phyloP scores from a whole-genome alignment of 1,140 invertebrate species.

The Bombus balteatus region DNA sequence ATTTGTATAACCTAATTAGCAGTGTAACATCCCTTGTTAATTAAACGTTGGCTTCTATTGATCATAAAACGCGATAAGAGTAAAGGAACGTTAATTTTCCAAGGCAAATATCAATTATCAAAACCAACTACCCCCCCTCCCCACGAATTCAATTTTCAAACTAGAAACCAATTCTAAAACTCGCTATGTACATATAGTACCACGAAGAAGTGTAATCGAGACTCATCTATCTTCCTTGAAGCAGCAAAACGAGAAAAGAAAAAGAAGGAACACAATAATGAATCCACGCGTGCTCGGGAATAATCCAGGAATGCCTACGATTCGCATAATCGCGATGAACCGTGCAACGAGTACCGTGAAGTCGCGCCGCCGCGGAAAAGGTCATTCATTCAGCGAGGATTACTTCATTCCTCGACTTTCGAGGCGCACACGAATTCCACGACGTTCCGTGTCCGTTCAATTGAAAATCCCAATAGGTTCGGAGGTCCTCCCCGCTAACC shows the following conservation, averaged over 20 bases:
- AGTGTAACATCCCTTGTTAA: background rate
- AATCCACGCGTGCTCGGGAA: background rate
- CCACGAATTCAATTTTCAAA: background rate
- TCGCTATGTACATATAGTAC: background rate
- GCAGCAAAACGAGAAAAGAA: background rate
- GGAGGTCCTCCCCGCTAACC: conserved; percentile 15
- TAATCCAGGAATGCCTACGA: conserved; percentile 23
- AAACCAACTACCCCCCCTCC: background rate
- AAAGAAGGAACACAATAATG: background rate
- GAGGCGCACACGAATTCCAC: conserved; percentile 58
- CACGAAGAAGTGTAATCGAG: background rate
- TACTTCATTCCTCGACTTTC: conserved; percentile 62
- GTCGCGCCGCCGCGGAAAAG: conserved; percentile 11
- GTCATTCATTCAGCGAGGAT: conserved; percentile 53
- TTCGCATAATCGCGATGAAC: conserved; percentile 1
- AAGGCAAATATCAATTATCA: background rate
- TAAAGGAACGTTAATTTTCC: background rate
- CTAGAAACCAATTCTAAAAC: background rate
- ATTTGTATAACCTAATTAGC: background rate
- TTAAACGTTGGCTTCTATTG: background rate
- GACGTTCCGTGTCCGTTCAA: conserved; percentile 60
- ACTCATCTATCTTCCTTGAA: too few species aligned
- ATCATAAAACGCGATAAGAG: background rate
- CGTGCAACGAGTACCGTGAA: background rate
- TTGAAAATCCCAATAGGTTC: conserved; percentile 67